These are phyloP conservation scores for Amphipoea oculea DNA, from an alignment of 2,888 invertebrate genomes.

Conservation along the genomic window DNA sequence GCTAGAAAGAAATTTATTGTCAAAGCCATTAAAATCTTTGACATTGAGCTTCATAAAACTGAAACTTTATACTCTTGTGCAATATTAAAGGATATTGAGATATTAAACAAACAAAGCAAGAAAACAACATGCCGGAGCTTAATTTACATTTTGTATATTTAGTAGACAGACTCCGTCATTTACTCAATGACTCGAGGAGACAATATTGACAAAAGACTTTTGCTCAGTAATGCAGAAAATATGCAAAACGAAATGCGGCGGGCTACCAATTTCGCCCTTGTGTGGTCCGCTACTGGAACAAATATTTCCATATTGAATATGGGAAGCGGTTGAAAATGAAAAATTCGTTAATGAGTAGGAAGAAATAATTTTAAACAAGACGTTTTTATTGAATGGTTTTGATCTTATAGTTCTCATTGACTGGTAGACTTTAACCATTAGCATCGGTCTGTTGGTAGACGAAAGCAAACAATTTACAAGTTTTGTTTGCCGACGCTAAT, in stretches of 20 bases:
- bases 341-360: conserved; percentile 67
- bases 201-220: conserved; percentile 88
- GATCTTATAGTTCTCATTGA: conserved; percentile 43
- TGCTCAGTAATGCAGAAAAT: conserved; percentile 86
- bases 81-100: conserved; percentile 69
- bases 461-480: conserved; percentile 81
- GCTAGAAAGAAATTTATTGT: conserved; percentile 67
- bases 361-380: conserved; percentile 58
- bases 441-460: conserved; percentile 74
- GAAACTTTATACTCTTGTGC: conserved; percentile 67
- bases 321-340: conserved; percentile 64
- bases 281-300: conserved; percentile 80
- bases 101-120: conserved; percentile 71
- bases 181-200: conserved; percentile 81
- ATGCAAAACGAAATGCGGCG: conserved; percentile 83
- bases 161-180: conserved; percentile 76
- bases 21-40: conserved; percentile 71
- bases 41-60: conserved; percentile 70
- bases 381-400: conserved; percentile 16
- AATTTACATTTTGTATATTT: conserved; percentile 80
- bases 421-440: conserved; percentile 67
- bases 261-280: conserved; percentile 79
- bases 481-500: conserved; percentile 88
- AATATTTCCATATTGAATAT: conserved; percentile 77
- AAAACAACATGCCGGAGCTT: conserved; percentile 66